A percentile compares a stretch with the other conserved stretches of the same genome.
phyloP scores from a whole-genome alignment of 2,888 invertebrate genomes.

The Gasteruption jaculator region DNA sequence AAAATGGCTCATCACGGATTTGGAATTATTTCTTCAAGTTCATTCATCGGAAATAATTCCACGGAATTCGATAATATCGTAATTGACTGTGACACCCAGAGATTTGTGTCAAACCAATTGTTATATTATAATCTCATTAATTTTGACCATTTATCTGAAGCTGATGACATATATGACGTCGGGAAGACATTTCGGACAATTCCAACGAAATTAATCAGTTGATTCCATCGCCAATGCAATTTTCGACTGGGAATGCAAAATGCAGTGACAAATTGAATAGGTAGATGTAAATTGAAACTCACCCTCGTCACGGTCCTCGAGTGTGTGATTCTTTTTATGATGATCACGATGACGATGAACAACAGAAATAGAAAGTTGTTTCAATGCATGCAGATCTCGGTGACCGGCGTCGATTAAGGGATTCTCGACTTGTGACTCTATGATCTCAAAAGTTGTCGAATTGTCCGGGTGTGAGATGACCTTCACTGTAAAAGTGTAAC shows the following conservation, averaged over 20 bases:
- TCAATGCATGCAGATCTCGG: conserved; percentile 55
- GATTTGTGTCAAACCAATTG: too few species aligned
- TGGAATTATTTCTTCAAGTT: too few species aligned
- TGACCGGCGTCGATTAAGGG: conserved; percentile 58
- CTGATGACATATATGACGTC: too few species aligned
- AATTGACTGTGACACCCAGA: too few species aligned
- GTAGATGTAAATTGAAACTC: conserved; percentile 26
- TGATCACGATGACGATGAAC: conserved; percentile 41
- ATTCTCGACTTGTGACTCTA: conserved; percentile 59
- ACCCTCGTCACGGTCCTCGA: conserved; percentile 41
- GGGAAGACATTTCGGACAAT: too few species aligned
- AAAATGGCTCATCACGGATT: too few species aligned
- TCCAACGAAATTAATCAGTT: conserved; percentile 1
- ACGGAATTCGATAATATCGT: too few species aligned
- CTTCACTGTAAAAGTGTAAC: conserved; percentile 62
- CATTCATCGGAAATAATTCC: too few species aligned
- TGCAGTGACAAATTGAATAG: not conserved
- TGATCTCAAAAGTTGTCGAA: conserved; percentile 57
- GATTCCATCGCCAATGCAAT: too few species aligned
- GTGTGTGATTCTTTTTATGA: conserved; percentile 36
- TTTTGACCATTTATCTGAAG: too few species aligned
- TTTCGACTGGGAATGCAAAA: too few species aligned
- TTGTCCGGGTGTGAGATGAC: conserved; percentile 60
- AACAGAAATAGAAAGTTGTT: conserved; percentile 44
- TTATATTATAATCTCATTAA: too few species aligned